phyloP scores from a whole-genome alignment of 2,797 vertebrate species.

The Thaleichthys pacificus region DNA sequence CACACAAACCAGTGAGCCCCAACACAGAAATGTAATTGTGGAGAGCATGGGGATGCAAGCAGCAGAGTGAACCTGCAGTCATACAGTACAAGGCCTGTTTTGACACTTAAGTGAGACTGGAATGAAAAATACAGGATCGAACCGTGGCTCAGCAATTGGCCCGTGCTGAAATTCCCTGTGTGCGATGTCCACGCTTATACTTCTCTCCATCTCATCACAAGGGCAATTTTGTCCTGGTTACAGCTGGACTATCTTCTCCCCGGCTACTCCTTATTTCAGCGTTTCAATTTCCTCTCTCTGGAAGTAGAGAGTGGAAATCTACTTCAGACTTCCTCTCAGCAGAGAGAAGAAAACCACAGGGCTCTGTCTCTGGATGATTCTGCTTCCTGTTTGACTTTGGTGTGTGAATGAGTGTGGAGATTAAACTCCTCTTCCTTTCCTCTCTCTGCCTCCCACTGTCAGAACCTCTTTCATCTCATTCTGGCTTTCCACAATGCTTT shows the following conservation, averaged over 20 bases:
- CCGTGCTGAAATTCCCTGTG: slow-evolving; percentile 45
- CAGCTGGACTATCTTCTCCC: slow-evolving; percentile 68
- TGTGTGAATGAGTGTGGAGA: slow-evolving; percentile 2
- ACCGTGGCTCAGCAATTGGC: slow-evolving; percentile 51
- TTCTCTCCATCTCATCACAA: slow-evolving; percentile 64
- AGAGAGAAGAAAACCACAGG: slow-evolving; percentile 22
- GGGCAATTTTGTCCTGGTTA: slow-evolving; percentile 67
- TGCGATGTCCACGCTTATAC: slow-evolving; percentile 59
- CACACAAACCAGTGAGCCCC: slow-evolving; percentile 45
- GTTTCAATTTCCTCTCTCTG: slow-evolving; percentile 73
- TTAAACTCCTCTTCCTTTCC: neutral
- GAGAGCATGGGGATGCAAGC: slow-evolving; percentile 10
- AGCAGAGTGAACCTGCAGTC: slow-evolving; percentile 39
- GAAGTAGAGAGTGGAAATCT: slow-evolving; percentile 60
- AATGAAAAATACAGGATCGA: slow-evolving; percentile 55
- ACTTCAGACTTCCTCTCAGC: slow-evolving; percentile 59
- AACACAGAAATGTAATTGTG: slow-evolving; percentile 46
- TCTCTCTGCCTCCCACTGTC: neutral
- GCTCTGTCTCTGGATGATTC: slow-evolving; percentile 2
- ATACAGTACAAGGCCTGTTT: slow-evolving; percentile 36
- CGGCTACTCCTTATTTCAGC: slow-evolving; percentile 69
- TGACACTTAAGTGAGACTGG: slow-evolving; percentile 61
- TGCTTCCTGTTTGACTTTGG: slow-evolving; percentile 43
- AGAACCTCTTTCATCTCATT: neutral
- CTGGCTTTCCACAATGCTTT: neutral